Percentiles rank a stretch among this genome's conserved stretches.
Conservation (phyloP, 2,113 vertebrate genomes). For the Lophius piscatorius region DNA sequence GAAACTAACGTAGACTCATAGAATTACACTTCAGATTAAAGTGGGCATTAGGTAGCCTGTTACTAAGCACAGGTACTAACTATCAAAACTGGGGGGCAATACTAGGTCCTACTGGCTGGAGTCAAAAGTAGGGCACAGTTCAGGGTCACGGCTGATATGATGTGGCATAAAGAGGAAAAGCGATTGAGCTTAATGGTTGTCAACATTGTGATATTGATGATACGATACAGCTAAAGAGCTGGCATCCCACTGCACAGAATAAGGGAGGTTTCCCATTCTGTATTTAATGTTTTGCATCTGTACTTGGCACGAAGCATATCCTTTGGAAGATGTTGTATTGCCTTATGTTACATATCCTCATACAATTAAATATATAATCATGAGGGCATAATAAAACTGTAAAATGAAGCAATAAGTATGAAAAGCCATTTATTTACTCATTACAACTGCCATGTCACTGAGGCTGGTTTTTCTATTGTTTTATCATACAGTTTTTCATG, state of each 20-base stretch:
- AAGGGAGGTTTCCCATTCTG: constrained; percentile 19
- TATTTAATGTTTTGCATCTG: constrained; percentile 31
- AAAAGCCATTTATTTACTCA: constrained; percentile 49
- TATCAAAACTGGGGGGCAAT: constrained; percentile 47
- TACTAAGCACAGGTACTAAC: constrained; percentile 61
- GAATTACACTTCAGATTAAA: constrained; percentile 54
- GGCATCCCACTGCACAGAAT: constrained; percentile 36
- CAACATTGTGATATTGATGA: constrained; percentile 45
- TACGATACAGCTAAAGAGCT: constrained; percentile 20
- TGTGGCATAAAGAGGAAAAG: constrained; percentile 9
- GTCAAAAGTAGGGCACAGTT: constrained; percentile 31
- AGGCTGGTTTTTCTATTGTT: constrained; percentile 61
- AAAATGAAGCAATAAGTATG: constrained; percentile 68
- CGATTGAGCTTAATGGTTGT: constrained; percentile 32
- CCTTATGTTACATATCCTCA: constrained; percentile 33
- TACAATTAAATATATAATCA: constrained; percentile 33
- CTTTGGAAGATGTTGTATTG: constrained; percentile 62
- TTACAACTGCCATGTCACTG: constrained; percentile 28
- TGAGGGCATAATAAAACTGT: constrained; percentile 55
- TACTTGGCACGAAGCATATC: constrained; percentile 64
- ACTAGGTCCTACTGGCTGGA: constrained; percentile 36
- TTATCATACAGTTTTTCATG: constrained; percentile 60
- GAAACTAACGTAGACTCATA: constrained; percentile 38
- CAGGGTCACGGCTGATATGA: constrained; percentile 13
- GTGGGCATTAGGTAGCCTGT: constrained; percentile 74